Evolutionary conservation across 2,888 invertebrate species (phyloP).

Genomic region (Cerastoderma edule): DNA sequence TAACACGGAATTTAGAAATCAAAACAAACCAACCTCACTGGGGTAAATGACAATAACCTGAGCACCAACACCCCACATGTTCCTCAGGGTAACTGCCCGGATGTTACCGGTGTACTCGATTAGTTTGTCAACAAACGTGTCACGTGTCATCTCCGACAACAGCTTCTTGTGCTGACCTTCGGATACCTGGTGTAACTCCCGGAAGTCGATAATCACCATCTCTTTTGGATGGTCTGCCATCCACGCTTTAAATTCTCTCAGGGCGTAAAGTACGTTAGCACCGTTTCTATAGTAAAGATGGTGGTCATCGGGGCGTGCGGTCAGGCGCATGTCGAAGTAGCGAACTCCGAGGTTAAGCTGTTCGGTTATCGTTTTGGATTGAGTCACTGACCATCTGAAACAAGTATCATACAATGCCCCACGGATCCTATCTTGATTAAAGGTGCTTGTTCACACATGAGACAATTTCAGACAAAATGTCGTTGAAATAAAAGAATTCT

Average conservation of each 20-base stretch:
- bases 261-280: slow-evolving; percentile 87
- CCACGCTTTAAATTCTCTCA: slow-evolving; percentile 89
- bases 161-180: slow-evolving; percentile 26
- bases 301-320: slow-evolving; percentile 87
- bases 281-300: slow-evolving; percentile 94
- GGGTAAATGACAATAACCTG: slow-evolving; percentile 83
- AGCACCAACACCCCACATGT: slow-evolving; percentile 86
- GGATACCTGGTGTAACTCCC: slow-evolving; percentile 11
- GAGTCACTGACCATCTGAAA: slow-evolving; percentile 92
- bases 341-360: slow-evolving; percentile 92
- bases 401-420: too few species aligned
- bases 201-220: slow-evolving; percentile 80
- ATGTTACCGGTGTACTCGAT: slow-evolving; percentile 39
- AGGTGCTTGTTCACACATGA: too few species aligned
- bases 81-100: slow-evolving; percentile 31
- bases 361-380: slow-evolving; percentile 87
- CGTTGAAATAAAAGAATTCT: background rate
- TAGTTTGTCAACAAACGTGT: slow-evolving; percentile 59
- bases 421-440: too few species aligned
- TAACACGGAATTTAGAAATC: too few species aligned
- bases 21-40: slow-evolving; percentile 52
- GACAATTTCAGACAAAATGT: too few species aligned
- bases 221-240: slow-evolving; percentile 89
- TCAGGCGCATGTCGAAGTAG: slow-evolving; percentile 92
- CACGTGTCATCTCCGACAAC: slow-evolving; percentile 87